phyloP scores from a whole-genome alignment of 2,113 vertebrate genomes.

The Sapayoa aenigma region DNA sequence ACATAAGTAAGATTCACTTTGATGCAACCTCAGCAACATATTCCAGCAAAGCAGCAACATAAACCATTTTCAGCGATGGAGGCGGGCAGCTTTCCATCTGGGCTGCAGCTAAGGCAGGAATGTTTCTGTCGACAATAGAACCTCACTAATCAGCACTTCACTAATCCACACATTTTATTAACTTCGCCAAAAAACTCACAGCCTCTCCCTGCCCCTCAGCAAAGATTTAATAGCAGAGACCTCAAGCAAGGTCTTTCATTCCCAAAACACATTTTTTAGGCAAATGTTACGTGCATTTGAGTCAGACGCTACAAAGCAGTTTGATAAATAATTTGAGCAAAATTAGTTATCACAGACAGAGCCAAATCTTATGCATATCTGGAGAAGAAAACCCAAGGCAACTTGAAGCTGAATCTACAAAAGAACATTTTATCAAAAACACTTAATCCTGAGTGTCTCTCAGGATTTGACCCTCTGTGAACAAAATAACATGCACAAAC shows the following conservation, averaged over 20 bases:
- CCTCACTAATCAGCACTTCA: conserved; percentile 62
- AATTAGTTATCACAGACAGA: background rate
- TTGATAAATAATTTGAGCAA: conserved; percentile 51
- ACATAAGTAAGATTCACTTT: conserved; percentile 44
- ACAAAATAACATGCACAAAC: background rate
- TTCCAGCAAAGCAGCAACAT: conserved; percentile 35
- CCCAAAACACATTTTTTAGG: conserved; percentile 13
- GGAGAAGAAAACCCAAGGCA: conserved; percentile 16
- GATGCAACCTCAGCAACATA: conserved; percentile 57
- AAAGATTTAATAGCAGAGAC: conserved; percentile 55
- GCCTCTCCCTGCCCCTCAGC: conserved; percentile 56
- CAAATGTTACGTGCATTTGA: background rate
- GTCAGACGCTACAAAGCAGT: conserved; percentile 33
- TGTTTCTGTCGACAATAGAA: conserved; percentile 58
- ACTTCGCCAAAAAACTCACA: conserved; percentile 45
- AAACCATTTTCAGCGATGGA: background rate
- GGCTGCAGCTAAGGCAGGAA: conserved; percentile 53
- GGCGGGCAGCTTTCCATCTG: conserved; percentile 54
- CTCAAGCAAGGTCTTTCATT: conserved; percentile 39
- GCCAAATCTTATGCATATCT: background rate
- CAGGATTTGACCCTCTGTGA: background rate
- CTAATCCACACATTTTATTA: conserved; percentile 68
- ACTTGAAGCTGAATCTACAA: background rate
- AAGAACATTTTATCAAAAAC: conserved; percentile 30
- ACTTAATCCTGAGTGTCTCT: conserved; percentile 29